Base-by-base conservation (phyloP, 1,140 invertebrate genomes). In the Ceratitis capitata region DNA sequence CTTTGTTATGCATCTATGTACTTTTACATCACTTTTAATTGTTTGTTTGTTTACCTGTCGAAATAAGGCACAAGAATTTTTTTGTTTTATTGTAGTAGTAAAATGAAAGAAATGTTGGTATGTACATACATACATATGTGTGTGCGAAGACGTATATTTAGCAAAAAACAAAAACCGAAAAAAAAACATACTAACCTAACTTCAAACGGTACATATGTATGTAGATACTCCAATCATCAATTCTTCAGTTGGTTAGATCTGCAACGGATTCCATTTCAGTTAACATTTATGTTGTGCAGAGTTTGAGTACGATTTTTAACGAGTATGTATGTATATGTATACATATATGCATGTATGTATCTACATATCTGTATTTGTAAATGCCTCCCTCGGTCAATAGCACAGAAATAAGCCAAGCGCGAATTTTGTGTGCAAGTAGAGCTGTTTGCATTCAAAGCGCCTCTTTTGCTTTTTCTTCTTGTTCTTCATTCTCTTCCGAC, bases 351-450 rank as follows among this genome's bases (percentile, higher is more conserved):
- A 26, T 47, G 51, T 23, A 1, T 56, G 19, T 56, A 5, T 23
- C 51, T 7, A 0, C 51, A 56, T 56, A 4, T 56, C 51, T n/a
- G n/a, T n/a, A n/a, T 61, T 61, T 53, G 14, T 19, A 53, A 35
- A 14, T 78, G n/a, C 42, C 39, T 78, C 42, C 39, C 39, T n/a
- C 69, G 69, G 69, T 78, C 69, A 78, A 45, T 78, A 78, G 69
- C 69, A 47, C 39, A 14, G 39, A 45, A 78, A 10, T 45, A 45
- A 45, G 69, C 69, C 69, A 78, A 78, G 39, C 69, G 35, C 69
- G 26, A 78, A 32, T n/a, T 35, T 39, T 78, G 39, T 23, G 69
- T 19, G 39, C 42, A 78, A 78, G 16, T 47, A 35, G 61, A n/a
- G 32, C 39, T 69, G 3, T 4, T 19, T 56, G 51, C 51, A 56